Percentiles rank a stretch among this genome's conserved stretches.
These are phyloP conservation scores for Trachelus iudaicus DNA, from an alignment of 2,888 invertebrate genomes.

Conservation along the genomic window DNA sequence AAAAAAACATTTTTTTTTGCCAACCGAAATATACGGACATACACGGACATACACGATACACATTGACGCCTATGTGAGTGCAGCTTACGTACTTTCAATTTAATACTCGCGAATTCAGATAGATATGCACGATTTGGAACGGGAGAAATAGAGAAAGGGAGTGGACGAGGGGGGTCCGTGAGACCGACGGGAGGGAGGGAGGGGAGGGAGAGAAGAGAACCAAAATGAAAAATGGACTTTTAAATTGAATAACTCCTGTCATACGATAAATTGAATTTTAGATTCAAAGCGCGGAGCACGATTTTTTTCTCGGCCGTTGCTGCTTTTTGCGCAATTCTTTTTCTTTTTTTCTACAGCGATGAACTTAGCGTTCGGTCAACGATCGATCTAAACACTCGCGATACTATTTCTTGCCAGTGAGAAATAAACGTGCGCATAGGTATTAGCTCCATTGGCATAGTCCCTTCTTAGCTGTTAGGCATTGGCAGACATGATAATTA, in stretches of 20 bases:
- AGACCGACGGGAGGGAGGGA: no score
- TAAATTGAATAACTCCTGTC: constrained; percentile 62
- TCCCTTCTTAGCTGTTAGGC: background rate
- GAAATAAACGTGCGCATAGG: background rate
- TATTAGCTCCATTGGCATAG: background rate
- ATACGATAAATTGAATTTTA: constrained; percentile 63
- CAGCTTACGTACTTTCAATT: background rate
- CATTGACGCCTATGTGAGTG: background rate
- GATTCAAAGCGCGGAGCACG: constrained; percentile 43
- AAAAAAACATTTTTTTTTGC: background rate
- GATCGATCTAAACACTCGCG: constrained; percentile 14
- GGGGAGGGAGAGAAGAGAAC: background rate
- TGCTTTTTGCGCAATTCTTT: constrained; percentile 25
- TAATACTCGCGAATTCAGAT: background rate
- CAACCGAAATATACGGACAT: background rate
- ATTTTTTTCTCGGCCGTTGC: background rate
- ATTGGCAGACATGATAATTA: background rate
- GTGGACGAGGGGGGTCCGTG: background rate
- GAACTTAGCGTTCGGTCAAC: constrained; percentile 44
- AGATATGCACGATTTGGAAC: background rate
- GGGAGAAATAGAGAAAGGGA: background rate
- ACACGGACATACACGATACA: background rate
- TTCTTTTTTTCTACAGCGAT: constrained; percentile 45
- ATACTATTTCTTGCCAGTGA: background rate
- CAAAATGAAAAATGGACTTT: constrained; percentile 40